Evolutionary conservation across 1,140 invertebrate species (phyloP), one percentile per base, ranked within the genome.

Genomic region (Drosophila parabipectinata): DNA sequence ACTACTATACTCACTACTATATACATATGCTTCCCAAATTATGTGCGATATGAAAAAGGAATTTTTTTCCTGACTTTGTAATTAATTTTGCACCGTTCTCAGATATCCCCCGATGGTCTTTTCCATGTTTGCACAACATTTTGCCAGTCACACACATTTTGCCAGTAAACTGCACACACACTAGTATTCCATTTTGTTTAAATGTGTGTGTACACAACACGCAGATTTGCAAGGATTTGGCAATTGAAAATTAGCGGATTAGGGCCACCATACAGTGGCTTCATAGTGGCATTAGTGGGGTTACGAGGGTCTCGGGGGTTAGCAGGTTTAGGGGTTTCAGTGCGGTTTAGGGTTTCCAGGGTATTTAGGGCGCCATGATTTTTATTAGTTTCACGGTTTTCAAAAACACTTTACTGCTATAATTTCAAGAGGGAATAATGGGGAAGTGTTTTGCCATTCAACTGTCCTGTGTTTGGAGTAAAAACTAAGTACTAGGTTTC

Each of bases 171-270:
- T 32, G 53, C 50, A 56, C 48, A 66, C 28, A 37, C 12, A 12
- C 18, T 5, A 7, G 26, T 28, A 28, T 28, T 0, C 26, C 26
- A 28, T 6, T 44, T 14, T 15, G n/a, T 44, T 14, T 15, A 44
- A 7, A 44, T 44, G n/a, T 44, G 39, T 14, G 45, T n/a, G 45
- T 63, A 41, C 59, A 54, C 52, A 55, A 41, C 63, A 56, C 26
- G 51, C 28, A 56, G 66, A 56, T 57, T 69, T 21, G 63, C 63
- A 48, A 21, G 66, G 63, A 68, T 69, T 69, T 69, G 50, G 48
- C 54, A 74, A 75, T 68, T 69, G 66, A 69, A 69, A 69, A 69
- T 69, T 69, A 69, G 63, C 66, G 66, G 66, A 69, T 68, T 69
- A 68, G 41, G 52, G 44, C 30, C 14, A 12, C 26, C 44, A 28